Evolutionary conservation across 2,113 vertebrate species (phyloP), one percentile per base, ranked within the genome.

Genomic region (Turdus rufiventris): DNA sequence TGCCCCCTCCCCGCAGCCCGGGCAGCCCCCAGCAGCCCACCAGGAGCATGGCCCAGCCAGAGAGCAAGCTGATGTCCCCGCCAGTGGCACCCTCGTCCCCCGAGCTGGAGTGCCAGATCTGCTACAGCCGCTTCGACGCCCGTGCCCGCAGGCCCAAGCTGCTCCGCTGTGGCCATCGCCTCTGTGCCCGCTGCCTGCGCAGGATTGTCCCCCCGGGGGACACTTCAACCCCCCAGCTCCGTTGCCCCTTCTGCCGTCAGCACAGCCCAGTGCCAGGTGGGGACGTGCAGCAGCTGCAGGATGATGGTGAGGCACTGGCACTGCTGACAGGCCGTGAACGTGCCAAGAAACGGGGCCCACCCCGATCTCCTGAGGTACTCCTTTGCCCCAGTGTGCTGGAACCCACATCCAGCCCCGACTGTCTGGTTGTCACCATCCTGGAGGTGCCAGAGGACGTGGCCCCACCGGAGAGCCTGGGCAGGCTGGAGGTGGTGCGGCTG

Each of bases 211-310:
- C 97, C 26, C 74, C 81, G 14, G 98, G 98, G 61, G 97, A 98
- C 25, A 78, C 96, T 1, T 97, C 98, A 0, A 97, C 98, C 1
- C 97, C 76, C 10, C 57, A 97, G 56, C 97, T 99, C 96, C 97
- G 98, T 85, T 99, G 99, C 94, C 98, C 99, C 2, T 99, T 99
- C 97, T 99, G 99, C 95, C 98, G 99, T 60, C 98, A 97, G 56
- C 98, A 98, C 95, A 99, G 98, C 3, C 93, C 94, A 0, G 94
- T 99, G 66, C 98, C 98, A 0, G 95, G 97, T 0, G 98, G 98
- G 78, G 98, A 98, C 43, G 97, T 98, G 76, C 98, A 98, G 97
- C 93, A 93, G 78, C 98, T 98, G 94, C 98, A 98, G 94, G 99
- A 99, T 3, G 98, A 99, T 34, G 63, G 97, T 14, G 97, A 98